These are phyloP conservation scores for Drosophila anomalipes DNA, from an alignment of 2,888 invertebrate genomes.

Conservation along the genomic window DNA sequence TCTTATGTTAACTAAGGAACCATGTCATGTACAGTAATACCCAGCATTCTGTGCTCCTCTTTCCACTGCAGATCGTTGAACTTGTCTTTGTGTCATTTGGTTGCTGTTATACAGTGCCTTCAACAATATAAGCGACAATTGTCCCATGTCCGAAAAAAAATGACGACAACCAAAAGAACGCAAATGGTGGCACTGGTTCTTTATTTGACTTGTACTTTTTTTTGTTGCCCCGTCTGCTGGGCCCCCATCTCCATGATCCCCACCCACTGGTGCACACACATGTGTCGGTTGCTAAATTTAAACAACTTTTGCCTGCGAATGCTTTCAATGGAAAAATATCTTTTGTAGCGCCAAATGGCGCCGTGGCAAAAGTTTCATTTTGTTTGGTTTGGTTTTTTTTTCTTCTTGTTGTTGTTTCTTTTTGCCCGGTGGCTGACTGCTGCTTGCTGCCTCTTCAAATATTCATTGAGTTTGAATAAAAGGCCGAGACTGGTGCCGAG, in stretches of 20 bases:
- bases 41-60: neutral
- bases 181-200: constrained; percentile 55
- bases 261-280: constrained; percentile 66
- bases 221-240: constrained; percentile 8
- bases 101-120: constrained; percentile 20
- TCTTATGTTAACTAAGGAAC: neutral
- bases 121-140: constrained; percentile 51
- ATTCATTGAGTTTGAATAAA: constrained; percentile 80
- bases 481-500: constrained; percentile 48
- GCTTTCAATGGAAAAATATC: constrained; percentile 78
- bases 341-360: constrained; percentile 79
- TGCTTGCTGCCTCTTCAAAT: constrained; percentile 70
- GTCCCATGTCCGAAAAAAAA: constrained; percentile 59
- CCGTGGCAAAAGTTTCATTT: constrained; percentile 74
- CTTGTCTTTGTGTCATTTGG: constrained; percentile 52
- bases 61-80: constrained; percentile 45
- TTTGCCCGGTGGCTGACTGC: constrained; percentile 14
- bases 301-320: constrained; percentile 69
- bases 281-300: constrained; percentile 74
- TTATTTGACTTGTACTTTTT: constrained; percentile 15
- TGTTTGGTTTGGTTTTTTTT: constrained; percentile 31
- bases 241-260: constrained; percentile 19
- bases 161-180: constrained; percentile 48
- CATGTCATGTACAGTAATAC: constrained; percentile 3
- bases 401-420: neutral